Evolutionary conservation across 2,888 invertebrate species (phyloP), one percentile per base, ranked within the genome.

Genomic region (Chaitophorus viminalis): DNA sequence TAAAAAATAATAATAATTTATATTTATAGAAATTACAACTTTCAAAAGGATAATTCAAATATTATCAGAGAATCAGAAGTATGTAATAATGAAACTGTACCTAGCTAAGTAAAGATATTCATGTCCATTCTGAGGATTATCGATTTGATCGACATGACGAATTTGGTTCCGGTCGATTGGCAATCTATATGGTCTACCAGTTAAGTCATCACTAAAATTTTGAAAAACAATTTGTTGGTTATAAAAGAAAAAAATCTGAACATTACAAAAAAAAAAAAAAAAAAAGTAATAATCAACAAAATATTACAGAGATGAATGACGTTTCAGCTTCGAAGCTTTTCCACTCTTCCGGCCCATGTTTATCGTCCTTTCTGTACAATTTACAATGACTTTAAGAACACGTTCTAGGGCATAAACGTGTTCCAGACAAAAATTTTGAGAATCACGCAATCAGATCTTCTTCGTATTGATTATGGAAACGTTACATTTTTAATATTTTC

Each of bases 71-170:
- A 46, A 46, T 46, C 46, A 46, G 11, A 1, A 46, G 46, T 9
- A 4, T 39, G 17, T 25, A 9, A 39, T 11, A 0, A 36, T 29
- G 46, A n/a, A 29, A 46, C 39, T 65, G n/a, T 87, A 87, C 87
- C 39, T 87, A 65, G 87, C 87, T 81, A 87, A 31, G 60, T 81
- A 87, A 74, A 87, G 87, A 31, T 87, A 87, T 81, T 87, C 87
- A 74, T 87, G 87, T 39, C 87, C 87, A 72, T 87, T 87, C 31
- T 87, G 87, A 39, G 87, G 87, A 18, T 60, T 54, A 65, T 87
- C 87, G 21, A 87, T 87, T 72, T 74, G 68, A 33, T 81, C 72
- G 4, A 31, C 79, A 39, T 17, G 29, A 25, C 87, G 87, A 65
- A 87, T 87, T 81, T 87, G 79, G 81, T 81, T 87, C 4, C 79